Base-by-base conservation (phyloP, 2,113 vertebrate genomes). In the Tauraco erythrolophus region DNA sequence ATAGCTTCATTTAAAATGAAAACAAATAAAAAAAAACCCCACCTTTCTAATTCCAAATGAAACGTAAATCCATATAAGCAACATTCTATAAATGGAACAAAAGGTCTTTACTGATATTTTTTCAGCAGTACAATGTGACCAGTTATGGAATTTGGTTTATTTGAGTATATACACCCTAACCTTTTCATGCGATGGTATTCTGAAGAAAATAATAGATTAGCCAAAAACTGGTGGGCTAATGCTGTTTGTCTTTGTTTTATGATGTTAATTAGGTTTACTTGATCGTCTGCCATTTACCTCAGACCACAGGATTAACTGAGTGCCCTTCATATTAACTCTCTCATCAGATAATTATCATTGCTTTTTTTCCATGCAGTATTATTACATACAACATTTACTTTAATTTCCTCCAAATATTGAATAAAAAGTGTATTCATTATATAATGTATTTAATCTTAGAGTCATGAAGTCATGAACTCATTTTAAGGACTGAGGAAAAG, bases 381-480 rank as follows among this genome's bases (percentile, higher is more conserved):
- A 91, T 85, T 86, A 48, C 84, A 64, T 89, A 69, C 45, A 76
- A 89, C 66, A 81, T 93, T 84, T 97, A 66, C 77, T 96, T 84
- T 93, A 13, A 70, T 93, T 94, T 79, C 45, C 65, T 45, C 58
- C 43, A 60, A 95, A 92, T 64, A 82, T 0, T 88, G 84, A 93
- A 92, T 95, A 94, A 96, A 96, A 96, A 94, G 22, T 35, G 71
- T 69, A 89, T 95, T 94, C 83, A 97, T 94, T 96, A 89, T 90
- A 91, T 51, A 86, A 91, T 16, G 58, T 92, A 83, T 92, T 97
- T 97, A 96, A 81, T 92, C 72, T 71, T 65, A 61, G 57, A 96
- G 51, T 78, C 84, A 92, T 96, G 90, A 95, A 92, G 86, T 96
- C 94, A 91, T 94, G 62, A 95, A 95, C 58, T 96, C 91, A 72